Base-by-base conservation (phyloP, 2,113 vertebrate species). In the Phyllostomus hastatus region DNA sequence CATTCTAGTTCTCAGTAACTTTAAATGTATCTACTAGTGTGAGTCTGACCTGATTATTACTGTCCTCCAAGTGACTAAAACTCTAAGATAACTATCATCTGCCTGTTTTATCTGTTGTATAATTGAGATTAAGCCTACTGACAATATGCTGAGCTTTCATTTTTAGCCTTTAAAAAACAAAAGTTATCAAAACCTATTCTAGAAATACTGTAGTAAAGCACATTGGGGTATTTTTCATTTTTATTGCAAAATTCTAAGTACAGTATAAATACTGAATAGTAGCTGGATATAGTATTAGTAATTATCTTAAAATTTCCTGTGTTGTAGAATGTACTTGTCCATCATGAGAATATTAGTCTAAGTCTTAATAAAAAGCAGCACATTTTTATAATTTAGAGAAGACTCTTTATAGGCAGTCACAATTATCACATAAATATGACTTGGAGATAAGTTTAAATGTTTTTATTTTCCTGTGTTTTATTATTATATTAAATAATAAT, bases 321-420 rank as follows among this genome's bases (percentile, higher is more conserved):
- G 28, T 59, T 87, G 43, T 41, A 85, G 10, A 11, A 59, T 46
- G 10, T 67, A 50, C 19, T 89, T 90, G 20, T 28, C 38, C 61
- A 80, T 46, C 59, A 79, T 78, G 9, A 28, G 50, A 59, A 48
- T 72, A 91, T 54, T 78, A 69, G 16, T 82, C 28, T 76, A 79
- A 38, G 17, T 88, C 12, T 52, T 85, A 89, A 70, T 22, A 67
- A 33, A 86, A 83, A 85, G 12, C n/a, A 88, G 14, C 31, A 26
- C 57, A 64, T 81, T 87, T 81, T 95, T 95, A 54, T 46, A 88
- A 91, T 84, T 75, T 90, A 75, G 57, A 52, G 31, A 91, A 93
- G 61, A 54, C 76, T 69, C 38, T 76, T 95, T 86, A 79, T 2
- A 8, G 35, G 33, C 14, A 54, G 14, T 94, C 86, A 33, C 75